phyloP scores from a whole-genome alignment of 2,797 vertebrate species.

The Tragelaphus oryx region DNA sequence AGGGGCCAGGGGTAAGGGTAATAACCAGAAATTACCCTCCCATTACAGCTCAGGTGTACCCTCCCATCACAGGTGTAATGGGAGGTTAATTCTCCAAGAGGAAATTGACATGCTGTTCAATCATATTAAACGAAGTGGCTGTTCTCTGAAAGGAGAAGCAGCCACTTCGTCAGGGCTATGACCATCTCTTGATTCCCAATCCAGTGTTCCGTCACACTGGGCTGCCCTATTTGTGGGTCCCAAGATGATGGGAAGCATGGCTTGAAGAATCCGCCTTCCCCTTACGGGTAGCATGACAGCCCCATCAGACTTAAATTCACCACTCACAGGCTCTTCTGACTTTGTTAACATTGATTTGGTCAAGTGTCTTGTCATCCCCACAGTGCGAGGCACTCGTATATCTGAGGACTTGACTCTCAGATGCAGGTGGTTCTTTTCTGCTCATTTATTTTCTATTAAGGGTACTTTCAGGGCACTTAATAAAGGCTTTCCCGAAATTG shows the following conservation, averaged over 20 bases:
- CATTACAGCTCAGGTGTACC: fast-evolving
- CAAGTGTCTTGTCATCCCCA: too few species aligned
- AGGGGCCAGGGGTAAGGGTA: neutral
- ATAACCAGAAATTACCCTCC: neutral
- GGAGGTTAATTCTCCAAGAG: fast-evolving
- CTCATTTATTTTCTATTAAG: neutral
- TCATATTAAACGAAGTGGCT: fast-evolving
- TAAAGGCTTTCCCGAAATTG: neutral
- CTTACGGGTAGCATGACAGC: fast-evolving
- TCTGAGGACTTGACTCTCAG: fast-evolving
- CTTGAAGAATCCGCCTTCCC: neutral
- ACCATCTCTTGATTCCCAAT: neutral
- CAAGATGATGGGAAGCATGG: fast-evolving
- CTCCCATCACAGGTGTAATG: fast-evolving
- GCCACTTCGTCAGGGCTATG: fast-evolving
- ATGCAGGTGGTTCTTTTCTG: neutral
- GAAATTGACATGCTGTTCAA: fast-evolving
- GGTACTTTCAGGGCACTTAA: neutral
- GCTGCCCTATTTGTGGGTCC: fast-evolving
- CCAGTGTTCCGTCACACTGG: fast-evolving
- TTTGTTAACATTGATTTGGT: fast-evolving
- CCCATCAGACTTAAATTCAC: too few species aligned
- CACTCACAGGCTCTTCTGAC: neutral
- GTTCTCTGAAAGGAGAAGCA: neutral
- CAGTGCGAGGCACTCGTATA: fast-evolving